Conservation (phyloP, 2,888 invertebrate species). For the Conchocele bisecta region DNA sequence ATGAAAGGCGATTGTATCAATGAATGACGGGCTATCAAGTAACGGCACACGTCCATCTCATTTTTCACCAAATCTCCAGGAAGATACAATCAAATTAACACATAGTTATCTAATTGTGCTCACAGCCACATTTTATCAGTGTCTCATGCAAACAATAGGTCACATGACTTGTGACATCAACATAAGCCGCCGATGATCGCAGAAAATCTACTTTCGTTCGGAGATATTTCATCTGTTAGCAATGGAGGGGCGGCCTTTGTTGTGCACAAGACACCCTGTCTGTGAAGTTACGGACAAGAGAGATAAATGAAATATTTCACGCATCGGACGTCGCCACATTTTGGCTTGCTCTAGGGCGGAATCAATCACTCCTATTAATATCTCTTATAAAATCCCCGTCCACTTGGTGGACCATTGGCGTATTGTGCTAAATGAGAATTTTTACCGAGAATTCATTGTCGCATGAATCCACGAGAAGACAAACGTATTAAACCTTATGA, state of each 20-base stretch:
- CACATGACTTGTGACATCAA: conserved; percentile 9
- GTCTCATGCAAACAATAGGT: neutral
- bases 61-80: conserved; percentile 23
- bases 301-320: conserved; percentile 56
- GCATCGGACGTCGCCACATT: conserved; percentile 39
- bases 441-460: conserved; percentile 33
- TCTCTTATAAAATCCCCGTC: conserved; percentile 44
- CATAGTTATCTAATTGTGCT: conserved; percentile 42
- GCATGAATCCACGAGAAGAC: too few relatives aligned
- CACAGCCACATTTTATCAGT: neutral
- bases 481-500: too few relatives aligned
- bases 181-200: neutral
- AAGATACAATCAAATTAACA: conserved; percentile 38
- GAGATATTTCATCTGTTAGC: conserved; percentile 21
- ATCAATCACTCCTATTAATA: conserved; percentile 45
- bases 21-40: conserved; percentile 17
- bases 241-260: neutral
- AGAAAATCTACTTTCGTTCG: conserved; percentile 3
- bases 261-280: neutral
- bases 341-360: conserved; percentile 25
- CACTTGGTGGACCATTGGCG: conserved; percentile 33
- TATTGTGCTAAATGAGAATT: conserved; percentile 46
- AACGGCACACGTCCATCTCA: conserved; percentile 47
- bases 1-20: conserved; percentile 1
- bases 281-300: neutral